A percentile compares a stretch with the other conserved stretches of the same genome.
Evolutionary conservation across 37 sponge, comb jelly and placozoan genomes (phyloP).

Genomic region (Diacarnus erythraeanus): DNA sequence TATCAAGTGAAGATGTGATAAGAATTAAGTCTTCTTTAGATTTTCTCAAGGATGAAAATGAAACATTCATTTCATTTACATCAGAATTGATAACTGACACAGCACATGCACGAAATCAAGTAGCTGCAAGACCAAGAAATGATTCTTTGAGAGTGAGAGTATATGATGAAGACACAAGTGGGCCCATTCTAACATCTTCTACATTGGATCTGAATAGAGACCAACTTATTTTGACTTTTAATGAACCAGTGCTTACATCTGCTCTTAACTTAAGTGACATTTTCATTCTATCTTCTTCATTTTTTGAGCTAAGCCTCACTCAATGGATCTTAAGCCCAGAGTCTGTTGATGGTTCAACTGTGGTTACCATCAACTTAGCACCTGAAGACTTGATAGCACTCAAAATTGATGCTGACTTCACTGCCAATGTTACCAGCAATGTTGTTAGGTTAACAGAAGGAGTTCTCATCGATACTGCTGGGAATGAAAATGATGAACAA

Average conservation of each 20-base stretch:
- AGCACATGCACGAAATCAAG: constrained; percentile 51
- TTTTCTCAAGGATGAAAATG: constrained; percentile 65
- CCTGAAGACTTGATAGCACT: constrained; percentile 61
- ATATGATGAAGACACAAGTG: constrained; percentile 54
- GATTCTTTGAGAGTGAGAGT: constrained; percentile 53
- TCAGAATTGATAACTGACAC: constrained; percentile 74
- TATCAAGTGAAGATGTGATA: constrained; percentile 49
- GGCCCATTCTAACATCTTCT: constrained; percentile 51
- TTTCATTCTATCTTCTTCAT: constrained; percentile 30
- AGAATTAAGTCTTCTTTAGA: constrained; percentile 58
- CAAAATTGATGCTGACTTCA: constrained; percentile 50
- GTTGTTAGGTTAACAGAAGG: constrained; percentile 37
- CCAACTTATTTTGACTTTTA: constrained; percentile 65
- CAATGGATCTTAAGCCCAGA: constrained; percentile 22
- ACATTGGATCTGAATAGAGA: constrained; percentile 71
- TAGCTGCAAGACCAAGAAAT: constrained; percentile 30
- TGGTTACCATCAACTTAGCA: constrained; percentile 49
- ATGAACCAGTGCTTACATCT: constrained; percentile 81
- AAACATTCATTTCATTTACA: constrained; percentile 71
- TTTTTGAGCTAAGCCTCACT: constrained; percentile 7
- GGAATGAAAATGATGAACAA: constrained; percentile 30
- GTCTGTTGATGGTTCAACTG: constrained; percentile 47
- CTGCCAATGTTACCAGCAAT: constrained; percentile 25
- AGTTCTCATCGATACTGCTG: constrained; percentile 62
- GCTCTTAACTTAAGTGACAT: constrained; percentile 52